These are phyloP conservation scores for Galeruca laticollis DNA, from an alignment of 2,888 invertebrate species.

Conservation along the genomic window DNA sequence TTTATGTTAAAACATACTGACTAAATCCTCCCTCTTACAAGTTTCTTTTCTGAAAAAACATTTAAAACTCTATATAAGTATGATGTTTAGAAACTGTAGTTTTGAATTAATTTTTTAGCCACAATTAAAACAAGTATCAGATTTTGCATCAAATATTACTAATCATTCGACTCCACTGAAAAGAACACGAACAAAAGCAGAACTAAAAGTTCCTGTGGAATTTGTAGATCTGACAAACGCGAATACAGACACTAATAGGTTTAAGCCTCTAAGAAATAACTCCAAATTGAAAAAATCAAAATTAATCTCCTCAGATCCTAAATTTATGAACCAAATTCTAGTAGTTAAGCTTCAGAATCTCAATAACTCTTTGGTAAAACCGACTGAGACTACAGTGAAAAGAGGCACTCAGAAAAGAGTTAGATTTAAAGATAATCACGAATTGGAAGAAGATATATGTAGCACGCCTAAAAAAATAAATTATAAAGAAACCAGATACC, in stretches of 20 bases:
- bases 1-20: too few relatives aligned
- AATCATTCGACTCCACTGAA: constrained; percentile 8
- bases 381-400: not conserved
- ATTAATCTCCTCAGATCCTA: constrained; percentile 5
- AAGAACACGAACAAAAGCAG: constrained; percentile 17
- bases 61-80: too few relatives aligned
- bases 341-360: constrained; percentile 13
- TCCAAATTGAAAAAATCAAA: constrained; percentile 5
- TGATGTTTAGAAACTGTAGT: too few relatives aligned
- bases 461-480: not conserved
- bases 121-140: constrained; percentile 9
- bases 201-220: constrained; percentile 2
- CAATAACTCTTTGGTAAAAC: not conserved
- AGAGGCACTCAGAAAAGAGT: not conserved
- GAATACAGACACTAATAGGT: not conserved
- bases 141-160: constrained; percentile 2
- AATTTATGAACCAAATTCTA: constrained; percentile 29
- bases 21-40: too few relatives aligned
- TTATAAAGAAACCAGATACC: constrained; percentile 1
- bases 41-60: too few relatives aligned
- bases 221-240: not conserved
- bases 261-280: constrained; percentile 15
- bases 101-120: constrained; percentile 31
- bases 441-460: not conserved
- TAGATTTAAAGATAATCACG: not conserved